phyloP scores from a whole-genome alignment of 1,140 invertebrate species.

The Zophobas atratus region DNA sequence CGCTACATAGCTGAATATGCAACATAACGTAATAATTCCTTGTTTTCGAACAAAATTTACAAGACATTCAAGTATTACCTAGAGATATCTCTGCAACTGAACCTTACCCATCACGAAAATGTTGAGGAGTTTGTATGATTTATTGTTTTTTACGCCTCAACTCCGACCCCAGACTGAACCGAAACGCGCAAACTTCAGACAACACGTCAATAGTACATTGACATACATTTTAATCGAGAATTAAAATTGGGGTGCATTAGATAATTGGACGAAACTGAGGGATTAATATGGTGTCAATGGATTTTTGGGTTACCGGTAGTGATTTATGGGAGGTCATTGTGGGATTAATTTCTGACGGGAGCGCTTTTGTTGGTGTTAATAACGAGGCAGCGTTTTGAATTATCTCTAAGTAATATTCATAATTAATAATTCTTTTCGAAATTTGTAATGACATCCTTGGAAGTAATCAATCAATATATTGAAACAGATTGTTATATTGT shows the following conservation, averaged over 20 bases:
- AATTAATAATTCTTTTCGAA: no score
- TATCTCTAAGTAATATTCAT: no score
- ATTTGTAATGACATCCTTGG: no score
- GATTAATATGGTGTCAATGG: background rate
- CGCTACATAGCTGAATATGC: background rate
- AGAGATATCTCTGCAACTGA: constrained; percentile 55
- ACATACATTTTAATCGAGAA: constrained; percentile 1
- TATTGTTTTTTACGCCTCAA: constrained; percentile 49
- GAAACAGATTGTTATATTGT: no score
- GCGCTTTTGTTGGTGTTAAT: no score
- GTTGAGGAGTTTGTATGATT: constrained; percentile 57
- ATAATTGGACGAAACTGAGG: background rate
- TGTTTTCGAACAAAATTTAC: constrained; percentile 19
- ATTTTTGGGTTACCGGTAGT: background rate
- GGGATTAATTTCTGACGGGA: background rate
- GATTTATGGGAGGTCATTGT: background rate
- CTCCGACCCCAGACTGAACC: background rate
- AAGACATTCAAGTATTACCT: constrained; percentile 44
- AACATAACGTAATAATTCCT: background rate
- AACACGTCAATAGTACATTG: constrained; percentile 2
- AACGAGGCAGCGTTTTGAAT: no score
- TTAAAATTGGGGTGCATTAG: background rate
- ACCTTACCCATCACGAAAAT: constrained; percentile 53
- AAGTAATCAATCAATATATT: no score
- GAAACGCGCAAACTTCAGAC: background rate